phyloP scores from a whole-genome alignment of 2,797 vertebrate species.

The Pelobates cultripes region DNA sequence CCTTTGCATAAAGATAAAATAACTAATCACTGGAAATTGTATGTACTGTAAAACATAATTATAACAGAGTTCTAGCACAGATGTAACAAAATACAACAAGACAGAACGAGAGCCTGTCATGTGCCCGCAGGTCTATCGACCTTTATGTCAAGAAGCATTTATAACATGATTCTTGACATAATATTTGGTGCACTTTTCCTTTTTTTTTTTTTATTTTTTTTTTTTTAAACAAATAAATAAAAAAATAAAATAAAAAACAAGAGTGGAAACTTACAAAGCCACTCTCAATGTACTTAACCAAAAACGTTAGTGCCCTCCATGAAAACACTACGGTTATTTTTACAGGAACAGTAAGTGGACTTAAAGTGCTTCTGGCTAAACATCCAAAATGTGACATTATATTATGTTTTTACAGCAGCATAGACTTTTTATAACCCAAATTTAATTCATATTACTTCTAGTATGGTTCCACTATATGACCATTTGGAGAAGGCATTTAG shows the following conservation, averaged over 20 bases:
- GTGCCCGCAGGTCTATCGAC: neutral
- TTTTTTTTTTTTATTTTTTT: neutral
- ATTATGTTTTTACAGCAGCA: neutral
- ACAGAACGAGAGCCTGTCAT: neutral
- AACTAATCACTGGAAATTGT: neutral
- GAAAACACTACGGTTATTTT: too few relatives aligned
- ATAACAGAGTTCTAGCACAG: neutral
- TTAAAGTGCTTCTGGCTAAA: slow-evolving; percentile 8
- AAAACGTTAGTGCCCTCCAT: neutral
- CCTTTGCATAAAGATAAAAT: neutral
- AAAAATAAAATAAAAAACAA: neutral
- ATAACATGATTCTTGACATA: neutral
- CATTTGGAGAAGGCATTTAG: neutral
- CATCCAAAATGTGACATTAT: neutral
- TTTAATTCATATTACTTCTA: neutral
- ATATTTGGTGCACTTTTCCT: neutral
- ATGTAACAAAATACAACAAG: neutral
- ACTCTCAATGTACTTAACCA: neutral
- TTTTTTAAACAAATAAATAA: neutral
- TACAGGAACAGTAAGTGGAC: neutral
- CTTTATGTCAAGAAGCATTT: neutral
- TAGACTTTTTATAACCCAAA: neutral
- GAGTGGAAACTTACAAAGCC: neutral
- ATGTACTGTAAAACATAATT: neutral
- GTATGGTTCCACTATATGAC: neutral